Base-by-base conservation (phyloP, 2,888 invertebrate species). In the Gortyna flavago region DNA sequence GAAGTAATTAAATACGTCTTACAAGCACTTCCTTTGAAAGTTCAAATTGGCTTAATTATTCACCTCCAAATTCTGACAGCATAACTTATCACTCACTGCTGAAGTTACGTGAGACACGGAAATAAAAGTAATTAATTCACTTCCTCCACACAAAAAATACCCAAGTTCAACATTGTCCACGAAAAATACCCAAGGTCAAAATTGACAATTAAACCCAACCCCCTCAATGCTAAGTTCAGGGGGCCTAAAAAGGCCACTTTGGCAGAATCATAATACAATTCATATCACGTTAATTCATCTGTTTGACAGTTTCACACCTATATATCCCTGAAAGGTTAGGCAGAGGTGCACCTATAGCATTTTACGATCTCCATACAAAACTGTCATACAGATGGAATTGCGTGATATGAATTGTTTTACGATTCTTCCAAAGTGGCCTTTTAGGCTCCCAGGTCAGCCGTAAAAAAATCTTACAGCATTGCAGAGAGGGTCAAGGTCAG, bases 401-500 rank as follows among this genome's bases (percentile, higher is more conserved):
- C n/a, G n/a, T n/a, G n/a, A n/a, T n/a, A n/a, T n/a, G n/a, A n/a
- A n/a, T n/a, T n/a, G n/a, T n/a, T n/a, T n/a, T n/a, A n/a, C n/a
- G n/a, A n/a, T n/a, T n/a, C n/a, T n/a, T n/a, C n/a, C n/a, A n/a
- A n/a, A n/a, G n/a, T n/a, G n/a, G n/a, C n/a, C n/a, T n/a, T n/a
- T n/a, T n/a, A n/a, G n/a, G n/a, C n/a, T n/a, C n/a, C n/a, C n/a
- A n/a, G 48, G 70, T 81, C 59, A 72, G 32, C 5, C 48, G n/a
- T 80, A 57, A 61, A 57, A 0, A 70, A 81, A 81, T 75, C 62
- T 75, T 68, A 62, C 78, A 75, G 85, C 78, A 76, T 75, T 84
- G 83, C 85, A 82, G 71, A 61, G 54, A 77, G 74, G 72, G 72
- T 59, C 70, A 79, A 74, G 85, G 85, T 82, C 71, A 65, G 57